These are phyloP conservation scores for Passerina amoena DNA, from an alignment of 2,113 vertebrate genomes.

Conservation along the genomic window DNA sequence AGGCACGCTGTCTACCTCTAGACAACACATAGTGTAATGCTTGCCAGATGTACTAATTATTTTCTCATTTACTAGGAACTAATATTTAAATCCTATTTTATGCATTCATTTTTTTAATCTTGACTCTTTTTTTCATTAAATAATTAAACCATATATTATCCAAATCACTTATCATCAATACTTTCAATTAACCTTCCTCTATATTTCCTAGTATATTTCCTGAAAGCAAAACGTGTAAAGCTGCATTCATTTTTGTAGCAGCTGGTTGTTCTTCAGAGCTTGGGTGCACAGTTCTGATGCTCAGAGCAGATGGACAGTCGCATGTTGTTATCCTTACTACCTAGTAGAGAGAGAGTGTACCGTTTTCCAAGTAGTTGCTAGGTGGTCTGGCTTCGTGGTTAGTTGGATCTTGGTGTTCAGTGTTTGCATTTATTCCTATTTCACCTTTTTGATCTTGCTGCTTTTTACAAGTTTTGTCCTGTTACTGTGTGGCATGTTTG, in stretches of 20 bases:
- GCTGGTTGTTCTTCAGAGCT: not conserved
- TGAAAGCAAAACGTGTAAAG: not conserved
- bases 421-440: not conserved
- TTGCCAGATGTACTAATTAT: too few relatives aligned
- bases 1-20: too few relatives aligned
- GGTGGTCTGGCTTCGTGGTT: not conserved
- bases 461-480: not conserved
- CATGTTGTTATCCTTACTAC: not conserved
- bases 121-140: too few relatives aligned
- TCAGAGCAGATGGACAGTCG: not conserved
- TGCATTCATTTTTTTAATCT: too few relatives aligned
- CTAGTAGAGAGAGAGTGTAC: not conserved
- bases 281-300: not conserved
- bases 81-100: too few relatives aligned
- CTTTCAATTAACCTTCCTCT: too few relatives aligned
- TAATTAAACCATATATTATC: too few relatives aligned
- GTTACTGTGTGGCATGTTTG: not conserved
- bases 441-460: not conserved
- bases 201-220: too few relatives aligned
- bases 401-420: not conserved
- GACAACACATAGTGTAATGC: too few relatives aligned
- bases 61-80: too few relatives aligned
- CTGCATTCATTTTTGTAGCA: not conserved
- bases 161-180: too few relatives aligned
- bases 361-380: not conserved